Conservation (phyloP, 2,113 vertebrate species). For the Callipepla californica region DNA sequence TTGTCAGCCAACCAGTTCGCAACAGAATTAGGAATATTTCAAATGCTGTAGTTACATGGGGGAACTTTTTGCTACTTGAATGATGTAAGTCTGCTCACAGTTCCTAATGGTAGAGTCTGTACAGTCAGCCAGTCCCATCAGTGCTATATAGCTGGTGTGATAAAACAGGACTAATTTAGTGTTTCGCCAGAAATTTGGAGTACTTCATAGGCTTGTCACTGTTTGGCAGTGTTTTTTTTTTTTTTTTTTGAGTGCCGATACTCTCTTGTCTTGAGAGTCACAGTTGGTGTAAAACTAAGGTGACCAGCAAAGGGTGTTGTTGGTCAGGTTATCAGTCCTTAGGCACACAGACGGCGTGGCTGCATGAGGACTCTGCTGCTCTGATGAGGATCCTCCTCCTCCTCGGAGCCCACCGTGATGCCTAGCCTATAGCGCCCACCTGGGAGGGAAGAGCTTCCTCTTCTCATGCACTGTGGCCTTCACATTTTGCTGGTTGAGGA, state of each 20-base stretch:
- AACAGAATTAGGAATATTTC: not conserved
- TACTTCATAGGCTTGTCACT: not conserved
- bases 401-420: fast-evolving
- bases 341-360: not conserved
- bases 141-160: not conserved
- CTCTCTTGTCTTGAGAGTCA: not conserved
- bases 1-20: not conserved
- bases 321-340: not conserved
- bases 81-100: not conserved
- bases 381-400: no score
- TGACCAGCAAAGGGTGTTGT: not conserved
- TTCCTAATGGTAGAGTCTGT: not conserved
- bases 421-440: slow-evolving; percentile 67
- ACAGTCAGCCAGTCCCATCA: not conserved
- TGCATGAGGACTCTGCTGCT: not conserved
- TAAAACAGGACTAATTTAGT: not conserved
- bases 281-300: fast-evolving
- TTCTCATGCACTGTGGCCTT: slow-evolving; percentile 79
- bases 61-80: not conserved
- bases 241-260: not conserved
- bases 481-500: slow-evolving; percentile 80
- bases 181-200: not conserved
- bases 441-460: slow-evolving; percentile 85
- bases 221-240: not conserved
- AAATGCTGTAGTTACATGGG: not conserved